Evolutionary conservation across 2,888 invertebrate species (phyloP), one percentile per base, ranked within the genome.

Genomic region (Pandemis cinnamomeana): DNA sequence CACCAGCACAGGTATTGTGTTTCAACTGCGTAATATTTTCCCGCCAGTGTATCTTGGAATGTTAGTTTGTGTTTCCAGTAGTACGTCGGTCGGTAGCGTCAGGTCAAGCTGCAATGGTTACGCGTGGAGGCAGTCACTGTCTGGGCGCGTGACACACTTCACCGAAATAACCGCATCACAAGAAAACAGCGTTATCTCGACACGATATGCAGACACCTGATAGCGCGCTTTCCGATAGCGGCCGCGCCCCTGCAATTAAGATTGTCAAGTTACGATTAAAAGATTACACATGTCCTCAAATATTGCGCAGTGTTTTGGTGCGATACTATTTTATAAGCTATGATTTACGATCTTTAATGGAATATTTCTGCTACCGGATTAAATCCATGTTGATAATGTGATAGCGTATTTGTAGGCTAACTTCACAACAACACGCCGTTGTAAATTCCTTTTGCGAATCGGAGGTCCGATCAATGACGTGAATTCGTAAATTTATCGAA

Each of bases 161-260:
- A 84, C 83, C 70, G 82, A 86, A 86, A 86, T 84, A 86, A 80
- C 80, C 76, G 72, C 78, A 80, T 83, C 86, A 86, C 70, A 74
- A 55, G 74, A 71, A 74, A 74, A 74, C 36, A 51, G 67, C 41
- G 64, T 75, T 77, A 77, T 77, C 77, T 86, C 87, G 44, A 64
- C 68, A 76, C 78, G 82, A 83, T 82, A 83, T 75, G 74, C 64
- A 79, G 81, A 81, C 80, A 78, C 73, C 75, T 77, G 84, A 83
- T 85, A 85, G 76, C 55, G 75, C 71, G 68, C 44, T 58, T 42
- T 13, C 44, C 75, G 85, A 86, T 85, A 85, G 78, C 76, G 81
- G 85, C 89, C 91, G 87, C 91, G 87, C 93, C 92, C 87, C 87
- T 89, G 78, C 86, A 84, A 89, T 91, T 90, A 89, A 82, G 88